Evolutionary conservation across 2,797 vertebrate genomes (phyloP), one percentile per base, ranked within the genome.

Genomic region (Poecilia picta): DNA sequence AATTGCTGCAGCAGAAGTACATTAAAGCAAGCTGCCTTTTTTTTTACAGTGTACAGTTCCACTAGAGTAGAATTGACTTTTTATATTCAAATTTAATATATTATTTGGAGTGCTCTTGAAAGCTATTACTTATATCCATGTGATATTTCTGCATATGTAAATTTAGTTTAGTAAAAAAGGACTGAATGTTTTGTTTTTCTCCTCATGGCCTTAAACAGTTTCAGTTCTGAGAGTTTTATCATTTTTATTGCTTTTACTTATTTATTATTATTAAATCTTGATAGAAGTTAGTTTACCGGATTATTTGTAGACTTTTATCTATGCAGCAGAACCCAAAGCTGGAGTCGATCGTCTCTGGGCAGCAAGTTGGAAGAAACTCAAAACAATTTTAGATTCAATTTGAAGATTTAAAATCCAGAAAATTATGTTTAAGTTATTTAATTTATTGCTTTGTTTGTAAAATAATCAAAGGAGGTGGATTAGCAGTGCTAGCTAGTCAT

Each of bases 51-150:
- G 96, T 97, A 97, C 95, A 96, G 95, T 95, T 84, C 80, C 91
- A 88, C 91, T 93, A 91, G 87, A 96, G 90, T 94, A 87, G 94
- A 76, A 83, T 83, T 87, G 84, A 85, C 93, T 97, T 97, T 96
- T 97, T 96, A 96, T 96, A 95, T 96, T 95, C 94, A 96, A 96
- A 97, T 97, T 97, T 97, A 97, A 97, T 97, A 97, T 88, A 84
- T 97, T 93, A 82, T 87, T 90, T 89, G 1, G 92, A 95, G 94
- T 95, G 95, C 89, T 94, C 95, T 95, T 95, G 91, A 90, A 94
- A 94, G 76, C 73, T 84, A 81, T 98, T 96, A 97, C 96, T 97
- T 97, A 97, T 97, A 95, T 93, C 88, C 91, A 90, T 85, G 89
- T 93, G 93, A 94, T 90, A 87, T 91, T 94, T 95, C 94, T 92